Conservation (phyloP, 2,797 vertebrate genomes). For the Telmatherina bonti region DNA sequence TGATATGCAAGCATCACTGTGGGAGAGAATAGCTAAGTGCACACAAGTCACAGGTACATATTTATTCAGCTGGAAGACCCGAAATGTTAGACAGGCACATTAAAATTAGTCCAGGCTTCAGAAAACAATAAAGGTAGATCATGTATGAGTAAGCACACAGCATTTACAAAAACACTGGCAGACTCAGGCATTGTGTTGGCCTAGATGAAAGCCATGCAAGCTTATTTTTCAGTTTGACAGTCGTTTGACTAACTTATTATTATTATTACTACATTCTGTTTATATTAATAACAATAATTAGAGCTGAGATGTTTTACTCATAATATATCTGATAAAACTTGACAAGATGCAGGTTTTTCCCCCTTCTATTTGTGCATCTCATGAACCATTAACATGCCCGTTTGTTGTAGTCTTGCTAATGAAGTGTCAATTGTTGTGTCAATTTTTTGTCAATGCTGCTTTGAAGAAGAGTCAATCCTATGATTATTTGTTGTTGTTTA, state of each 20-base stretch:
- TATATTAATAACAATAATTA: not conserved
- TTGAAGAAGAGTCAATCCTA: not conserved
- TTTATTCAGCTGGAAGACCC: slow-evolving; percentile 80
- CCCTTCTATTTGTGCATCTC: no score
- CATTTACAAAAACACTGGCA: slow-evolving; percentile 56
- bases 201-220: slow-evolving; percentile 29
- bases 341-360: slow-evolving; percentile 1
- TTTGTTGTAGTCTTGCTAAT: no score
- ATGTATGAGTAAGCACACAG: slow-evolving; percentile 51
- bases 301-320: not conserved
- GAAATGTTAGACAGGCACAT: slow-evolving; percentile 50
- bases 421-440: slow-evolving; percentile 32
- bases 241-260: slow-evolving; percentile 9
- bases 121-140: slow-evolving; percentile 66
- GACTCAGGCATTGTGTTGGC: slow-evolving; percentile 45
- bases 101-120: slow-evolving; percentile 58
- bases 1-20: slow-evolving; percentile 29
- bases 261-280: slow-evolving; percentile 2
- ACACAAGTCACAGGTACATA: slow-evolving; percentile 56
- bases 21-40: slow-evolving; percentile 41
- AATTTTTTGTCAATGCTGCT: slow-evolving; percentile 15
- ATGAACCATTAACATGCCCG: no score
- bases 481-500: not conserved
- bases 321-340: slow-evolving; percentile 5
- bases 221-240: slow-evolving; percentile 22